Base-by-base conservation (phyloP, 1,140 invertebrate genomes). In the Bombus difficillimus region DNA sequence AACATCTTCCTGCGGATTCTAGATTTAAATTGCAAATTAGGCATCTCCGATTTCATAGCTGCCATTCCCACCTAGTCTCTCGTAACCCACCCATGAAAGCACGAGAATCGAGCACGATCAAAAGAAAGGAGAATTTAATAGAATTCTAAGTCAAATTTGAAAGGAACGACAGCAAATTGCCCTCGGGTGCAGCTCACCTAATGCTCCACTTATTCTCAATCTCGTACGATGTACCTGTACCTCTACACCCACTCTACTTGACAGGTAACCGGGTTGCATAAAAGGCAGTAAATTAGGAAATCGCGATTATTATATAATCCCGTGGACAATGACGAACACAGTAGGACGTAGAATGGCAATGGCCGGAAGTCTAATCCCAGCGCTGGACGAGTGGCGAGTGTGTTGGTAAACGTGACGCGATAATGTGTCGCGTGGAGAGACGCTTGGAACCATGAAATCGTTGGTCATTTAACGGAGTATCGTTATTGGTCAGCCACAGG, bases 391-490 rank as follows among this genome's bases (percentile, higher is more conserved):
- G 43, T 39, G 34, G 57, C 15, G 72, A 34, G 15, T 12, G 28
- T 28, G 28, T 62, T 62, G 6, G 66, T n/a, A 28, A 4, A 25
- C 1, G 59, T 34, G 68, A 66, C 47, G 76, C 57, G 78, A 66
- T 73, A 77, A 77, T 43, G 77, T 57, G 86, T 57, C 62, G 77
- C 85, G n/a, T 5, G 59, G 41, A 32, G 39, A 18, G 28, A 13
- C 28, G 37, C 15, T 37, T 3, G n/a, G 34, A 13, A 8, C 37
- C 71, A 28, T 57, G 78, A 85, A 85, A 83, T 81, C 81, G 81
- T 79, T 87, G 85, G 78, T 87, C 88, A 87, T 89, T 90, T 87
- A 89, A 89, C 76, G 47, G 47, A 66, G 69, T 83, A 43, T 87
- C 77, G 72, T 90, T 89, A 89, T 82, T 85, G 85, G 89, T 78